Evolutionary conservation across 2,888 invertebrate genomes (phyloP).

Genomic region (Pocota personata): DNA sequence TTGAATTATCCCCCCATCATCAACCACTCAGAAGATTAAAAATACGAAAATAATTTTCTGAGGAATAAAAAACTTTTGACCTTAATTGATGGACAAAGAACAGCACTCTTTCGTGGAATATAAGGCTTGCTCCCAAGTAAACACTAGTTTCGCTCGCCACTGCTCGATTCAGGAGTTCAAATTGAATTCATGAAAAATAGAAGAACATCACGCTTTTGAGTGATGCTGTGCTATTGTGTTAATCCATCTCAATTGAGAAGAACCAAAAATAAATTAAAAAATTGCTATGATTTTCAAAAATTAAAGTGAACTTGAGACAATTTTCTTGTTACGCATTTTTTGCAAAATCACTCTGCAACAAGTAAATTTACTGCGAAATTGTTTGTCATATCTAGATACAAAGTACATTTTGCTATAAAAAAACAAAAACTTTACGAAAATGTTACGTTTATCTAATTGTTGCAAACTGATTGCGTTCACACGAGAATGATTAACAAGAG

Average conservation of each 20-base stretch:
- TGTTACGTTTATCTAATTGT: slow-evolving; percentile 16
- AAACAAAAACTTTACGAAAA: slow-evolving; percentile 8
- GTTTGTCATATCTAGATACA: slow-evolving; percentile 11
- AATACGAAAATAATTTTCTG: too few relatives aligned
- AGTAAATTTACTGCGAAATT: neutral
- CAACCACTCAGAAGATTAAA: too few relatives aligned
- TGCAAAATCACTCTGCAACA: neutral
- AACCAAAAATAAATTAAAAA: neutral
- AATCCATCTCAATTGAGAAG: slow-evolving; percentile 57
- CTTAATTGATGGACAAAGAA: slow-evolving; percentile 25
- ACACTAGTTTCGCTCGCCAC: neutral
- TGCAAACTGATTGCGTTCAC: neutral
- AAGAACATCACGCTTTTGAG: slow-evolving; percentile 42
- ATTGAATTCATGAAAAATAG: slow-evolving; percentile 37
- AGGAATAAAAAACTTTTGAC: too few relatives aligned
- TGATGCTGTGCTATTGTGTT: slow-evolving; percentile 17
- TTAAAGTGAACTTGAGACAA: slow-evolving; percentile 3
- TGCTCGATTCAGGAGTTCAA: neutral
- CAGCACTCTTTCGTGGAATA: neutral
- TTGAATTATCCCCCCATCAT: neutral
- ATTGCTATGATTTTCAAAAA: slow-evolving; percentile 1
- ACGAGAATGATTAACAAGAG: neutral
- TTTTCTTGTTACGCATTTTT: slow-evolving; percentile 38
- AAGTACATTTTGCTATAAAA: neutral
- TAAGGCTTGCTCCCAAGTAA: neutral